Evolutionary conservation across 2,797 vertebrate species (phyloP).

Genomic region (Lagodon rhomboides): DNA sequence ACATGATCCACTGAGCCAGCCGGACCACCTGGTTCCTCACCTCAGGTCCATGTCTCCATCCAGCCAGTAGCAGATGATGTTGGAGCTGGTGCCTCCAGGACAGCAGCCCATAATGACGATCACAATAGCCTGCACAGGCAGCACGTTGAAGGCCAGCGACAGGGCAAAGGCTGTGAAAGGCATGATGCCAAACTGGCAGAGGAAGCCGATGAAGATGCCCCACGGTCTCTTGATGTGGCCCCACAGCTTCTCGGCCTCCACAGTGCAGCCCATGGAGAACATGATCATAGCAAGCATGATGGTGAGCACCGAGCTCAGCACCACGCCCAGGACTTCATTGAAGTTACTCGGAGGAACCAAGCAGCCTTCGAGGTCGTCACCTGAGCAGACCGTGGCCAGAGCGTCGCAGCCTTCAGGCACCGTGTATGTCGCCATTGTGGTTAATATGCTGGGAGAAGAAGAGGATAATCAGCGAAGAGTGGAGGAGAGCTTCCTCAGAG

Average conservation of each 20-base stretch:
- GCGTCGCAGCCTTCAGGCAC: conserved; percentile 72
- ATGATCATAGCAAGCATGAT: conserved; percentile 93
- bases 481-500: neutral
- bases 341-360: conserved; percentile 75
- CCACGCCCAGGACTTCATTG: conserved; percentile 81
- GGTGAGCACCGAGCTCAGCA: conserved; percentile 90
- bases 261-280: conserved; percentile 98
- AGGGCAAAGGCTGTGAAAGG: conserved; percentile 93
- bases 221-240: conserved; percentile 91
- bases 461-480: neutral
- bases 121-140: conserved; percentile 92
- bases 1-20: no score
- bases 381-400: conserved; percentile 87
- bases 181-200: conserved; percentile 99
- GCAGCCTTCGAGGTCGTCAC: conserved; percentile 78
- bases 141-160: conserved; percentile 86
- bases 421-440: conserved; percentile 24
- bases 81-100: conserved; percentile 93
- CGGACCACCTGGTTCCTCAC: conserved; percentile 81
- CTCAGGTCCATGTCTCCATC: conserved; percentile 99
- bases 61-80: conserved; percentile 94
- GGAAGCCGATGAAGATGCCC: conserved; percentile 94
- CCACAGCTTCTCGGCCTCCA: conserved; percentile 89
- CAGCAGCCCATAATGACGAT: conserved; percentile 98
- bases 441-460: neutral